phyloP scores from a whole-genome alignment of 2,888 invertebrate species.

The Disparrhopalites patrizii region DNA sequence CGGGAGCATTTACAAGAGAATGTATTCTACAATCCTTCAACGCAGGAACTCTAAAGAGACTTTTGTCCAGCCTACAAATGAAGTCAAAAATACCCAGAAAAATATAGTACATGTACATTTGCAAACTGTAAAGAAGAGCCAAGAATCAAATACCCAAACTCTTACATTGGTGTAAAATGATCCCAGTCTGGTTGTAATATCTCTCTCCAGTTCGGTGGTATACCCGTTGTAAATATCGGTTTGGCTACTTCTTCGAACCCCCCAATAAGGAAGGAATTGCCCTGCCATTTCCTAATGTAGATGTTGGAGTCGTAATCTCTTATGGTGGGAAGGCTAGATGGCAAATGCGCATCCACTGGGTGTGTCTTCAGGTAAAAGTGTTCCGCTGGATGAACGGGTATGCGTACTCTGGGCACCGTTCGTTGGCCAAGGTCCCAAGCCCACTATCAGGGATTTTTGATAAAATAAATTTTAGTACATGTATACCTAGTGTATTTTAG shows the following conservation, averaged over 20 bases:
- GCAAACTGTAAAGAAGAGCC: too few relatives aligned
- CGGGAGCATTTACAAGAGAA: slow-evolving; percentile 59
- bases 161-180: slow-evolving; percentile 55
- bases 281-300: slow-evolving; percentile 61
- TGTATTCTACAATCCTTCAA: slow-evolving; percentile 41
- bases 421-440: slow-evolving; percentile 60
- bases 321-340: slow-evolving; percentile 56
- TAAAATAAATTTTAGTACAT: slow-evolving; percentile 34
- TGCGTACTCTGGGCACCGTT: slow-evolving; percentile 59
- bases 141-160: too few relatives aligned
- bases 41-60: slow-evolving; percentile 39
- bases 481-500: too few relatives aligned
- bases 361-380: slow-evolving; percentile 64
- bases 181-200: slow-evolving; percentile 59
- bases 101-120: too few relatives aligned
- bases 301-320: slow-evolving; percentile 64
- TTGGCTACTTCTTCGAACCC: slow-evolving; percentile 65
- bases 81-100: too few relatives aligned
- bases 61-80: slow-evolving; percentile 40
- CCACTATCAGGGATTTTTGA: too few relatives aligned
- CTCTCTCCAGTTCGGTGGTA: slow-evolving; percentile 51
- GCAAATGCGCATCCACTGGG: slow-evolving; percentile 51
- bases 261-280: slow-evolving; percentile 59
- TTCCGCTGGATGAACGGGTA: slow-evolving; percentile 67
- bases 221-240: slow-evolving; percentile 58